Conservation (phyloP, 2,113 vertebrate genomes). For the Crypturellus undulatus region DNA sequence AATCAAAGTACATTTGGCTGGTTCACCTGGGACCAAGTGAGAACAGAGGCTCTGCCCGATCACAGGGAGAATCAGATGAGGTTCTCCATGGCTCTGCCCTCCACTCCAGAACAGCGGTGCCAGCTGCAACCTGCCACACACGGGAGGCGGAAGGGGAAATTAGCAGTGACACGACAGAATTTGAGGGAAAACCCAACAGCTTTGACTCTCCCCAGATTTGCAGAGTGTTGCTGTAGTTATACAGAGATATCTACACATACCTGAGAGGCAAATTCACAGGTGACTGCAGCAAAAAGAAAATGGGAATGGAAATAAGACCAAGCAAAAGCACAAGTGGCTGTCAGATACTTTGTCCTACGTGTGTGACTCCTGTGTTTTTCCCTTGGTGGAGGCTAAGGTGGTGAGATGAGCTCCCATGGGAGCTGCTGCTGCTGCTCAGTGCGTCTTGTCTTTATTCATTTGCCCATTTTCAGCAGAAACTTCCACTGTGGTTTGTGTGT, state of each 20-base stretch:
- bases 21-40: not conserved
- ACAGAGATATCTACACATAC: not conserved
- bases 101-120: rapidly evolving
- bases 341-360: not conserved
- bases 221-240: not conserved
- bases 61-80: not conserved
- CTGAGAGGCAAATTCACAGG: not conserved
- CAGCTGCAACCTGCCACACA: not conserved
- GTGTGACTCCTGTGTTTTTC: not conserved
- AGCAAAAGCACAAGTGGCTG: not conserved
- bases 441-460: not conserved
- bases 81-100: not conserved
- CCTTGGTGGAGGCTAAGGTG: not conserved
- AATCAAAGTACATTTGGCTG: not conserved
- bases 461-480: not conserved
- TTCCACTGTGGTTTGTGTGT: not conserved
- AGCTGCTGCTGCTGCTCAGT: rapidly evolving
- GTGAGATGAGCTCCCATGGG: not conserved
- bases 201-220: not conserved
- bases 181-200: not conserved
- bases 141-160: not conserved
- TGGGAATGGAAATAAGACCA: not conserved
- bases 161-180: not conserved
- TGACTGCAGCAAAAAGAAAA: not conserved
- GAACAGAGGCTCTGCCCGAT: not conserved